Evolutionary conservation across 2,888 invertebrate species (phyloP), one percentile per base, ranked within the genome.

Genomic region (Napeogenes inachia): DNA sequence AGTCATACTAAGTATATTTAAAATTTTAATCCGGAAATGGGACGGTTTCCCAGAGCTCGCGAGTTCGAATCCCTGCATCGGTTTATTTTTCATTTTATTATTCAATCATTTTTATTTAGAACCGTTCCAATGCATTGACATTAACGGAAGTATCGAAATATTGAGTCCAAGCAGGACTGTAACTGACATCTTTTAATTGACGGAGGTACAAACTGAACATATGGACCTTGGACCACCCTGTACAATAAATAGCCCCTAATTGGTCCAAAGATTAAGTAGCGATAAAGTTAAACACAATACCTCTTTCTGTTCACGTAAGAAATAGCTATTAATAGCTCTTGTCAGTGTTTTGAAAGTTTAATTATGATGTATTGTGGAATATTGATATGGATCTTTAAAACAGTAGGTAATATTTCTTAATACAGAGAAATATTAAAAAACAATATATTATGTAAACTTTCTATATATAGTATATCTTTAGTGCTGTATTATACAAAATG

Each of bases 181-280:
- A 83, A 84, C 86, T 81, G 84, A 85, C 85, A 84, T 81, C 70
- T 82, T 62, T 75, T 79, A 85, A 82, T 83, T 86, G 87, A 87
- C 84, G 81, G 79, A 79, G 85, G 82, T 85, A 80, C 78, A 74
- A 75, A 73, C 78, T 70, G 62, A 74, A 75, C 70, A 72, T 73
- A 76, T 73, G 73, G 65, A 30, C 8, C 50, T 67, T 67, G 72
- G 87, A 87, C 88, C 87, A 87, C 88, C 87, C 81, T 76, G 75
- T 71, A 76, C 78, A 79, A 83, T 79, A 86, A 86, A 87, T 85
- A 86, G 79, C 71, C 73, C 79, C 78, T 87, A 87, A 88, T 88
- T 88, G 87, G 81, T 63, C 75, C 72, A 72, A 64, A 86, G 85
- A 85, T 86, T 81, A 81, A 73, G 68, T 60, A 57, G 61, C 82